Conservation (phyloP, 1,140 invertebrate genomes). For the Papilio glaucus region DNA sequence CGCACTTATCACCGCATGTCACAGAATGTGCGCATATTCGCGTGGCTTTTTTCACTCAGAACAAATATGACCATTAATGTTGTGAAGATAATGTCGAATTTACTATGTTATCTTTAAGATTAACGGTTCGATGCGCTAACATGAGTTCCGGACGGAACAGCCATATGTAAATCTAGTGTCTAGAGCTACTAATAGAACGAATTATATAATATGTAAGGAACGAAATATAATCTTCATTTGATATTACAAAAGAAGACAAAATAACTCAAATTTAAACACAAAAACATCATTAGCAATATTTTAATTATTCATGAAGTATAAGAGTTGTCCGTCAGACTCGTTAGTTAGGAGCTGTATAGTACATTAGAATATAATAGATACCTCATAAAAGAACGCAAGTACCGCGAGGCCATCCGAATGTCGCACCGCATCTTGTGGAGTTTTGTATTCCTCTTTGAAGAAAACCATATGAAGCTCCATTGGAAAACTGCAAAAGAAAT, state of each 20-base stretch:
- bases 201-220: neutral
- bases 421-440: slow-evolving; percentile 85
- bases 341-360: slow-evolving; percentile 10
- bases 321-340: neutral
- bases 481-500: slow-evolving; percentile 85
- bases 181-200: neutral
- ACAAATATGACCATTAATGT: too few species aligned
- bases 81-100: too few species aligned
- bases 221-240: neutral
- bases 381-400: slow-evolving; percentile 93
- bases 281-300: slow-evolving; percentile 3
- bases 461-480: slow-evolving; percentile 95
- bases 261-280: neutral
- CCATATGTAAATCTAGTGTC: too few species aligned
- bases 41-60: too few species aligned
- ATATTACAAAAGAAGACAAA: neutral
- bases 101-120: too few species aligned
- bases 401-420: slow-evolving; percentile 91
- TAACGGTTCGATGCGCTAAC: too few species aligned
- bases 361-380: slow-evolving; percentile 61
- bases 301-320: slow-evolving; percentile 6
- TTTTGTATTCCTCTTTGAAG: slow-evolving; percentile 88
- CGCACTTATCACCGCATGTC: too few species aligned
- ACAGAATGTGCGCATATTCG: too few species aligned
- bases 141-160: too few species aligned